phyloP scores from a whole-genome alignment of 1,140 invertebrate genomes.

The Drosophila repletoides region DNA sequence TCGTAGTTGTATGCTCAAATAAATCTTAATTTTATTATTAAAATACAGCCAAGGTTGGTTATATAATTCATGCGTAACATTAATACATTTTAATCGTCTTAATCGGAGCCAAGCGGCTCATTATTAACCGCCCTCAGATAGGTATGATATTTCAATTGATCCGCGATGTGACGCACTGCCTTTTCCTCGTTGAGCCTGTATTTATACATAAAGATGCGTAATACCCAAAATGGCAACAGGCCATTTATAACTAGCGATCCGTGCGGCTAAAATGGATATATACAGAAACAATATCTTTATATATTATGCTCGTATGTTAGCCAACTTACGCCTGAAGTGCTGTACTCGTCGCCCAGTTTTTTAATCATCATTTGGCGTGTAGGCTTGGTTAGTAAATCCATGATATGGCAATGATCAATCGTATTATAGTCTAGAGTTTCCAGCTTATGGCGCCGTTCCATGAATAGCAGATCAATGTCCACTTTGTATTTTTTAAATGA shows the following conservation, averaged over 20 bases:
- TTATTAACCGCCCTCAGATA: slow-evolving; percentile 48
- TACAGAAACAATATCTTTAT: background rate
- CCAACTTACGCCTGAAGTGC: slow-evolving; percentile 32
- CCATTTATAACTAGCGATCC: slow-evolving; percentile 60
- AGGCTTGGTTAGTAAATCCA: slow-evolving; percentile 45
- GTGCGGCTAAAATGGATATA: slow-evolving; percentile 28
- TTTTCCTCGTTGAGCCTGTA: slow-evolving; percentile 37
- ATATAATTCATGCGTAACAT: slow-evolving; percentile 19
- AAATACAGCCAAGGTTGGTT: background rate
- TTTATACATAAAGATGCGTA: slow-evolving; percentile 64
- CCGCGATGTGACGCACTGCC: slow-evolving; percentile 45
- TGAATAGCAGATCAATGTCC: slow-evolving; percentile 51
- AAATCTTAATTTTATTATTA: slow-evolving; percentile 17
- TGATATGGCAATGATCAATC: slow-evolving; percentile 51
- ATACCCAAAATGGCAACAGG: slow-evolving; percentile 65
- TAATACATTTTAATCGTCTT: slow-evolving; percentile 27
- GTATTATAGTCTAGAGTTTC: slow-evolving; percentile 41
- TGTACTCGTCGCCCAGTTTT: slow-evolving; percentile 38
- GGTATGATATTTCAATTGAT: slow-evolving; percentile 38
- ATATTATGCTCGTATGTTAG: background rate
- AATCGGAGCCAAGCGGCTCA: slow-evolving; percentile 39
- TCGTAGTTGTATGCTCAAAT: slow-evolving; percentile 16
- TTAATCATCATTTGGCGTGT: slow-evolving; percentile 58
- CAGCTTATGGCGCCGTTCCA: slow-evolving; percentile 32
- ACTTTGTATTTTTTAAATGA: slow-evolving; percentile 54